Percentiles rank a stretch among this genome's conserved stretches.
Evolutionary conservation across 1,140 invertebrate species (phyloP).

Genomic region (Leptinotarsa undecemlineata): DNA sequence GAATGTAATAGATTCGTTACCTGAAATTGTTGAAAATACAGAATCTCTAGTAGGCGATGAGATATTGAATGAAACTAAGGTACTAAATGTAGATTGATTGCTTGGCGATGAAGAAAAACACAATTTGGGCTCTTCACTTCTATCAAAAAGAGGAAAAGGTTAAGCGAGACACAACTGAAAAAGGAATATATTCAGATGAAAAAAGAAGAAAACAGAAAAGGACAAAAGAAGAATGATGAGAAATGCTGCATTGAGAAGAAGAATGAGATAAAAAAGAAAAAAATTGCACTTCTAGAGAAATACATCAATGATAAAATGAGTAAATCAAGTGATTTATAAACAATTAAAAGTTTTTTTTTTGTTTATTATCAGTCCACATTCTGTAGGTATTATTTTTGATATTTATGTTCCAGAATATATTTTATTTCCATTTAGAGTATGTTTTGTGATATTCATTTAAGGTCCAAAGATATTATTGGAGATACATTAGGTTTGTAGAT

Average conservation of each 20-base stretch:
- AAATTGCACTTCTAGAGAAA: background rate
- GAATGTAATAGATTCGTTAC: background rate
- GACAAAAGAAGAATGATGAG: background rate
- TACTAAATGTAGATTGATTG: background rate
- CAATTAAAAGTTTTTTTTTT: background rate
- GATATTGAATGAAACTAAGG: background rate
- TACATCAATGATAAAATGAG: background rate
- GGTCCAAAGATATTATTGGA: too few species aligned
- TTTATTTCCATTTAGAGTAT: background rate
- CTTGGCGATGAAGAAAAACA: background rate
- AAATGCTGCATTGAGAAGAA: background rate
- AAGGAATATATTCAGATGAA: background rate
- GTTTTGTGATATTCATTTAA: background rate
- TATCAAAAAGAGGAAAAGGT: background rate
- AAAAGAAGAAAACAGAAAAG: background rate
- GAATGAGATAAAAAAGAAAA: constrained; percentile 12
- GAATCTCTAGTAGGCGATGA: background rate
- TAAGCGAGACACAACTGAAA: background rate
- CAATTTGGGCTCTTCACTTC: background rate
- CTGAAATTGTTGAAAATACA: background rate
- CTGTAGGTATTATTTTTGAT: background rate
- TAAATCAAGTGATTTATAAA: background rate
- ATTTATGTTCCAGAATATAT: background rate
- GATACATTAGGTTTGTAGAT: too few species aligned
- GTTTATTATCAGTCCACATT: background rate